Evolutionary conservation across 2,113 vertebrate species (phyloP), one percentile per base, ranked within the genome.

Genomic region (Callaeas wilsoni): DNA sequence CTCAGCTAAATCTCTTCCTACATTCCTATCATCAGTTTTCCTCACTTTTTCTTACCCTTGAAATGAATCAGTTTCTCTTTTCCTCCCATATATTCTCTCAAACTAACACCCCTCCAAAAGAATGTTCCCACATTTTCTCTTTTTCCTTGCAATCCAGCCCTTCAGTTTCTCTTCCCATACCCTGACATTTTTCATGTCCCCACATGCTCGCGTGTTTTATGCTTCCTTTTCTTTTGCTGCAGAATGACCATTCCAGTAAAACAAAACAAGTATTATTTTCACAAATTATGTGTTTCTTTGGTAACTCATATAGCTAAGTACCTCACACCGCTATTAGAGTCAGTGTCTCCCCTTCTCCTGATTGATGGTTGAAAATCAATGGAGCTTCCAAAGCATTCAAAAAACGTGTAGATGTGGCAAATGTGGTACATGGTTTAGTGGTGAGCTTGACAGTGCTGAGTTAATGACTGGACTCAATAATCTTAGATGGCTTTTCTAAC

Each of bases 371-470:
- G 30, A 42, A 59, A 94, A 94, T 44, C 9, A 82, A 14, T 68
- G 15, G 7, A 76, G 4, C 1, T 76, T 76, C 26, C 41, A 77
- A 35, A 83, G 3, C 9, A 25, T 32, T 32, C 16, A 12, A 64
- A 75, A 67, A 53, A 10, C 0, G 0, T 16, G 30, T 6, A 55
- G 26, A 62, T 27, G 7, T 35, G 30, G n/a, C 26, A 49, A 1
- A 4, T 56, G 11, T n/a, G 13, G 12, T 8, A 49, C 26, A 49
- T 42, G 17, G 25, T 42, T 76, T 37, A 69, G 22, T 29, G 26
- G 26, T 29, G 41, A 53, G 10, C 12, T 32, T 47, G 70, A 26
- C 17, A 42, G 47, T 32, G 17, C 35, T 76, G 47, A 47, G 35
- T 42, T 55, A 55, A 49, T 55, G 30, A 62, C 19, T 69, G 22